Conservation (phyloP, 2,888 invertebrate genomes). For the Seira sanloemensis region DNA sequence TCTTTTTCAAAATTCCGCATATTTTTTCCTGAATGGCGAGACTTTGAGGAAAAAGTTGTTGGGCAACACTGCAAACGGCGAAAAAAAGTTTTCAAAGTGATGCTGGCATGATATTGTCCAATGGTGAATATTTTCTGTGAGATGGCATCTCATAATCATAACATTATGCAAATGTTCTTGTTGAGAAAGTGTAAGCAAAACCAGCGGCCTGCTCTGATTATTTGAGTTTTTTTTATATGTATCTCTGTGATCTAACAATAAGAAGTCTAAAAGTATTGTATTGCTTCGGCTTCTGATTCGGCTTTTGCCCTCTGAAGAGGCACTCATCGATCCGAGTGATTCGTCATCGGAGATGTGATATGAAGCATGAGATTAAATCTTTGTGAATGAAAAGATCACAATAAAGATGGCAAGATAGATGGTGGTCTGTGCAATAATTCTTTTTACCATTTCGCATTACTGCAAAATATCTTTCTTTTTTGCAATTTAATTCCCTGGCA, state of each 20-base stretch:
- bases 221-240: no score
- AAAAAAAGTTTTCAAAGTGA: neutral
- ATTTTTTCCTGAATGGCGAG: neutral
- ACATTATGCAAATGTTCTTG: conserved; percentile 57
- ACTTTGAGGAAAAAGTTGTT: conserved; percentile 29
- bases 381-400: no score
- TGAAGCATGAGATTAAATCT: no score
- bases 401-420: no score
- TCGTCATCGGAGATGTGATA: neutral
- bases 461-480: no score
- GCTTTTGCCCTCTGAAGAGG: neutral
- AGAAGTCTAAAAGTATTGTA: no score
- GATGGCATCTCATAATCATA: conserved; percentile 31
- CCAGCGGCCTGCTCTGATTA: conserved; percentile 49
- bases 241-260: no score
- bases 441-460: no score
- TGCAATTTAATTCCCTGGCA: no score
- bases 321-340: neutral
- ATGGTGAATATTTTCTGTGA: neutral
- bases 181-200: conserved; percentile 50
- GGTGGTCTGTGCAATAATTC: no score
- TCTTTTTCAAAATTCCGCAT: neutral
- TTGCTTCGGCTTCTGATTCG: neutral
- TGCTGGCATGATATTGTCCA: neutral
- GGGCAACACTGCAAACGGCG: conserved; percentile 26